These are phyloP conservation scores for Nephrotoma flavescens DNA, from an alignment of 2,888 invertebrate genomes.

Conservation along the genomic window DNA sequence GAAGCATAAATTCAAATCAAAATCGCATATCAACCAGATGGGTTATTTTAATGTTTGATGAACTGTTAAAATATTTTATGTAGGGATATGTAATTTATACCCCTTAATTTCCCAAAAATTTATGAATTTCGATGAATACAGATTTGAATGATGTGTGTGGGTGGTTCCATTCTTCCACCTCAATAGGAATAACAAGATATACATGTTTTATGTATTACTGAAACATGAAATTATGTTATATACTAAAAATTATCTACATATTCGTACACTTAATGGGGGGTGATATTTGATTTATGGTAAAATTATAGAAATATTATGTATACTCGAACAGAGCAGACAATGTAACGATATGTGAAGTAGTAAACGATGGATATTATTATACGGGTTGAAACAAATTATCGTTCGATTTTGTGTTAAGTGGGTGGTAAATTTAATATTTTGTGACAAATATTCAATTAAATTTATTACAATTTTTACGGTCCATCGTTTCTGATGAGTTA, in stretches of 20 bases:
- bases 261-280: not conserved
- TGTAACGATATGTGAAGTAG: not conserved
- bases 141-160: not conserved
- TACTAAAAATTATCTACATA: not conserved
- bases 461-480: not conserved
- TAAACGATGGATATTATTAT: not conserved
- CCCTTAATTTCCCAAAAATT: not conserved
- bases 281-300: not conserved
- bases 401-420: not conserved
- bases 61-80: not conserved
- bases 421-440: not conserved
- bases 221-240: not conserved
- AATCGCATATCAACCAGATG: not conserved
- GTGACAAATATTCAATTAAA: not conserved
- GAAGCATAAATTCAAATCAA: not conserved
- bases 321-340: not conserved
- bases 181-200: not conserved
- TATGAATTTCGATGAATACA: not conserved
- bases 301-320: not conserved
- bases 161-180: not conserved
- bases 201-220: not conserved
- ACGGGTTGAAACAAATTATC: not conserved
- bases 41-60: not conserved
- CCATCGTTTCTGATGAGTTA: not conserved
- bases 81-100: not conserved